phyloP scores from a whole-genome alignment of 2,113 vertebrate genomes.

The Collichthys lucidus region DNA sequence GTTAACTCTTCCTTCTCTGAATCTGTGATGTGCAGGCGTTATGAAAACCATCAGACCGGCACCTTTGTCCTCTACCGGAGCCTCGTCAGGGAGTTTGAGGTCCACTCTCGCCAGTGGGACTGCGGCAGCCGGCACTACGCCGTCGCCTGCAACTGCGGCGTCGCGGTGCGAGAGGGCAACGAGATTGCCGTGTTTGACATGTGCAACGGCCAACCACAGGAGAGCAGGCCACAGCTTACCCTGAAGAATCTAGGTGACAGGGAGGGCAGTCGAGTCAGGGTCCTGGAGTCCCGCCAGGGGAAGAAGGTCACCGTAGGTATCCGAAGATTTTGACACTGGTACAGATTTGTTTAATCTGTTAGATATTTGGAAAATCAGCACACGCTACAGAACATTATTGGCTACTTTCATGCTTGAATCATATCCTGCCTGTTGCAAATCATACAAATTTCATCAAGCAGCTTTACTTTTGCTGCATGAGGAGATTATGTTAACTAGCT shows the following conservation, averaged over 20 bases:
- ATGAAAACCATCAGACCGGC: constrained; percentile 83
- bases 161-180: constrained; percentile 77
- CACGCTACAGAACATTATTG: neutral
- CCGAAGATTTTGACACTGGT: constrained; percentile 46
- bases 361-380: neutral
- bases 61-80: constrained; percentile 86
- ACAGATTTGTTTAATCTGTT: neutral
- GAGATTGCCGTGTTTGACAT: constrained; percentile 83
- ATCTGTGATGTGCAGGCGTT: constrained; percentile 66
- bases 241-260: constrained; percentile 63
- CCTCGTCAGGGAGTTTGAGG: constrained; percentile 75
- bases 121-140: constrained; percentile 79
- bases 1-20: neutral
- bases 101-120: constrained; percentile 85
- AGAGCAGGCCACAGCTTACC: constrained; percentile 77
- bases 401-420: neutral
- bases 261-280: constrained; percentile 65
- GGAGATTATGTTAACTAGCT: constrained; percentile 39
- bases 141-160: constrained; percentile 81
- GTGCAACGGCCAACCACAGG: constrained; percentile 80
- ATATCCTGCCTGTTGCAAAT: neutral
- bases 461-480: neutral
- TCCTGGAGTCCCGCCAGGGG: constrained; percentile 85
- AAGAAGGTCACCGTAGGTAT: constrained; percentile 88
- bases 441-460: neutral